Evolutionary conservation across 2,113 vertebrate species (phyloP).

Genomic region (Circaetus gallicus): DNA sequence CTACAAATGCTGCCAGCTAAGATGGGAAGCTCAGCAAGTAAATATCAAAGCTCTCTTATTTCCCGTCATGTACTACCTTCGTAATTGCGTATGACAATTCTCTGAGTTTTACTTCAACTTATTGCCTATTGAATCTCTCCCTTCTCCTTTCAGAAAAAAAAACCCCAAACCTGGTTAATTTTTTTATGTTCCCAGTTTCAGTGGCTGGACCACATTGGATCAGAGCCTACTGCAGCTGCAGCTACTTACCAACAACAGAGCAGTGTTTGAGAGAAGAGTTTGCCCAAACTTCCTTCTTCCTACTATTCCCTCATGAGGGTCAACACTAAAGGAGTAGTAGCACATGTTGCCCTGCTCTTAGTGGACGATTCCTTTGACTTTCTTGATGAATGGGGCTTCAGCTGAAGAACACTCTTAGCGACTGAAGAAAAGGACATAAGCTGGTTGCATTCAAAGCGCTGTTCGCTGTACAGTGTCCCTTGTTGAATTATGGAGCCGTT

Average conservation of each 20-base stretch:
- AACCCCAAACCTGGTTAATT: background rate
- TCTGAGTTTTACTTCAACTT: background rate
- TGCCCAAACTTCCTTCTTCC: background rate
- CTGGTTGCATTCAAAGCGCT: background rate
- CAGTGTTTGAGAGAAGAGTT: background rate
- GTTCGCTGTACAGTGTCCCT: background rate
- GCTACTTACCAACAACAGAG: background rate
- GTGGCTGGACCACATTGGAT: background rate
- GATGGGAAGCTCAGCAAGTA: background rate
- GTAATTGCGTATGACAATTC: background rate
- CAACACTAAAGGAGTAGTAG: background rate
- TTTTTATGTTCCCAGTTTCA: background rate
- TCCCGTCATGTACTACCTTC: accelerated
- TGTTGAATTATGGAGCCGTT: background rate
- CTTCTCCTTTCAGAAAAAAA: background rate
- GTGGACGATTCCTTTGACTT: background rate
- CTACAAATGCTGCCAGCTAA: background rate
- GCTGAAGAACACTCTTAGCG: background rate
- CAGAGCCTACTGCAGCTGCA: background rate
- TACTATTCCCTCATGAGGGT: background rate
- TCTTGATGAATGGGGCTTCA: background rate
- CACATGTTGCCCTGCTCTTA: background rate
- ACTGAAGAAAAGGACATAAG: background rate
- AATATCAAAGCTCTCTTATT: background rate
- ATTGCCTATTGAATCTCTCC: background rate